These are phyloP conservation scores for Phoxinus dragarum DNA, from an alignment of 2,797 vertebrate genomes.

Conservation along the genomic window DNA sequence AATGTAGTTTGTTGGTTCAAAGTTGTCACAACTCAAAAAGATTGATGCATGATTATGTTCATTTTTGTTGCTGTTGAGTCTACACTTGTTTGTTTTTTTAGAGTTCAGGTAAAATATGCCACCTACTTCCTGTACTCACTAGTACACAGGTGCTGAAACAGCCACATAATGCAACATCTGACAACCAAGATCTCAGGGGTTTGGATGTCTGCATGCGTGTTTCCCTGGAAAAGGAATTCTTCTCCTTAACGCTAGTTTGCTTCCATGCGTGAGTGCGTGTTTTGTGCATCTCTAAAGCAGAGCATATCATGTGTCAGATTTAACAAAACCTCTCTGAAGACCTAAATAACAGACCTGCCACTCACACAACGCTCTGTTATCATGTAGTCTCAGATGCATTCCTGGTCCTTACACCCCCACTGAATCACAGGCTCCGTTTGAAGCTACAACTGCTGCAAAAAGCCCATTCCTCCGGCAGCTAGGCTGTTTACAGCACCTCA, in stretches of 20 bases:
- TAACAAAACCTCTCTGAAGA: slow-evolving; percentile 46
- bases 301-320: slow-evolving; percentile 54
- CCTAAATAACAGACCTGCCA: slow-evolving; percentile 60
- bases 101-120: neutral
- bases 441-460: slow-evolving; percentile 67
- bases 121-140: slow-evolving; percentile 1
- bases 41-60: too few species aligned
- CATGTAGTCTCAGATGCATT: slow-evolving; percentile 65
- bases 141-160: neutral
- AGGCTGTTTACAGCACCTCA: slow-evolving; percentile 53
- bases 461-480: slow-evolving; percentile 60
- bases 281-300: slow-evolving; percentile 32
- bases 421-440: slow-evolving; percentile 65
- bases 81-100: too few species aligned
- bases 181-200: slow-evolving; percentile 25
- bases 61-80: too few species aligned
- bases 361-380: slow-evolving; percentile 61
- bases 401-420: slow-evolving; percentile 64
- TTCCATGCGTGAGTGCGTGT: slow-evolving; percentile 11
- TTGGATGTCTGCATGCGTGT: neutral
- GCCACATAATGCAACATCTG: neutral
- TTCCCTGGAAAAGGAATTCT: slow-evolving; percentile 3
- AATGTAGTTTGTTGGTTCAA: neutral
- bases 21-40: neutral
- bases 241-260: neutral